phyloP scores from a whole-genome alignment of 2,797 vertebrate species.

The Pelodytes ibericus region DNA sequence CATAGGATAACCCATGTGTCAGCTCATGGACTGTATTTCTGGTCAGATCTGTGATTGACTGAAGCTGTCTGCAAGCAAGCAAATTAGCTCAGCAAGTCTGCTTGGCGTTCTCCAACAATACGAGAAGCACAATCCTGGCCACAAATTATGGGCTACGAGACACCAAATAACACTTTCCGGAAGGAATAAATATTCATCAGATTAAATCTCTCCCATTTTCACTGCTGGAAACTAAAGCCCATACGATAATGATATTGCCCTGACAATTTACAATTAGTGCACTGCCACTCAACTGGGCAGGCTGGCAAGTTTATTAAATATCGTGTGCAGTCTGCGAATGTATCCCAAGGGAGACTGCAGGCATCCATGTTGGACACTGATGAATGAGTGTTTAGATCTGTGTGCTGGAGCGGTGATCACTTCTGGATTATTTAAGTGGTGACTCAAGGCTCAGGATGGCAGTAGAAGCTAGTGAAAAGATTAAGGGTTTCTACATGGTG shows the following conservation, averaged over 20 bases:
- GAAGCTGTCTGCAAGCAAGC: not conserved
- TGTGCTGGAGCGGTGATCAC: not conserved
- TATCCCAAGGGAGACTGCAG: not conserved
- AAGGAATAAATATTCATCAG: not conserved
- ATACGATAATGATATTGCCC: not conserved
- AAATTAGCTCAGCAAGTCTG: not conserved
- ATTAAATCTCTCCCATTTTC: not conserved
- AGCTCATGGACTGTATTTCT: not conserved
- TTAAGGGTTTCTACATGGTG: not conserved
- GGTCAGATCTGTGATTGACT: not conserved
- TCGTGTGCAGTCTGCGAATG: slow-evolving; percentile 3
- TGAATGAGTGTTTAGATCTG: slow-evolving; percentile 11
- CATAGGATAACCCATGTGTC: not conserved
- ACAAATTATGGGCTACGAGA: not conserved
- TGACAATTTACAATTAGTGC: slow-evolving; percentile 3
- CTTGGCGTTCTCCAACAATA: not conserved
- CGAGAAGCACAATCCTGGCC: not conserved
- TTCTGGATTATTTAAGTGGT: not conserved
- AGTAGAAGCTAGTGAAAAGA: slow-evolving; percentile 30
- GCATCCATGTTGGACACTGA: slow-evolving; percentile 13
- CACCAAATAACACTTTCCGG: not conserved
- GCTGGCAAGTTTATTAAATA: slow-evolving; percentile 7
- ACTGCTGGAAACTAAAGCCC: not conserved
- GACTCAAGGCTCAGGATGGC: slow-evolving; percentile 40
- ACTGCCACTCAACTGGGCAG: slow-evolving; percentile 3